These are phyloP conservation scores for Helicolenus hilgendorfi DNA, from an alignment of 2,797 vertebrate genomes.

Conservation along the genomic window DNA sequence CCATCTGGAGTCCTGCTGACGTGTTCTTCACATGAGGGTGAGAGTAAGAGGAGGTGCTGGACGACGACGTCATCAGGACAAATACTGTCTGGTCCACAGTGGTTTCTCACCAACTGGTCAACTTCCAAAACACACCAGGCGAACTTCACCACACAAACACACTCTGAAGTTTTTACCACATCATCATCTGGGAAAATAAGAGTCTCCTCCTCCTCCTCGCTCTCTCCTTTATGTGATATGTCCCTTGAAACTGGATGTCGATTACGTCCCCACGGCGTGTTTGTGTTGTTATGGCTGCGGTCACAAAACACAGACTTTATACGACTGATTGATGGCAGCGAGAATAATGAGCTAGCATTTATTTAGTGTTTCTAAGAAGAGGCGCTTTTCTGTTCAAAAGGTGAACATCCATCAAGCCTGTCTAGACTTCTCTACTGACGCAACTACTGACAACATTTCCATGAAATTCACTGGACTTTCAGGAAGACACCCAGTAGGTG, in stretches of 20 bases:
- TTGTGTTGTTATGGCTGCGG: not conserved
- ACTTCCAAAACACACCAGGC: not conserved
- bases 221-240: not conserved
- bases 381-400: not conserved
- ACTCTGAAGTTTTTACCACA: not conserved
- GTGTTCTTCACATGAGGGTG: not conserved
- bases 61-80: slow-evolving; percentile 24
- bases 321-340: not conserved
- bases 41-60: not conserved
- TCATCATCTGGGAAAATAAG: not conserved
- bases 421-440: not conserved
- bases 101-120: slow-evolving; percentile 6
- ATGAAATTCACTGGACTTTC: not conserved
- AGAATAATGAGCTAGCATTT: not conserved
- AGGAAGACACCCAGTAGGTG: not conserved
- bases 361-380: slow-evolving; percentile 23
- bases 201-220: not conserved
- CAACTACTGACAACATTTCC: not conserved
- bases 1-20: not conserved
- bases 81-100: not conserved
- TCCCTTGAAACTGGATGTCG: not conserved
- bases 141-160: not conserved
- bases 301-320: slow-evolving; percentile 19
- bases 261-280: not conserved
- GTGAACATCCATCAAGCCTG: slow-evolving; percentile 4